Evolutionary conservation across 2,113 vertebrate species (phyloP).

Genomic region (Zosterops japonicus): DNA sequence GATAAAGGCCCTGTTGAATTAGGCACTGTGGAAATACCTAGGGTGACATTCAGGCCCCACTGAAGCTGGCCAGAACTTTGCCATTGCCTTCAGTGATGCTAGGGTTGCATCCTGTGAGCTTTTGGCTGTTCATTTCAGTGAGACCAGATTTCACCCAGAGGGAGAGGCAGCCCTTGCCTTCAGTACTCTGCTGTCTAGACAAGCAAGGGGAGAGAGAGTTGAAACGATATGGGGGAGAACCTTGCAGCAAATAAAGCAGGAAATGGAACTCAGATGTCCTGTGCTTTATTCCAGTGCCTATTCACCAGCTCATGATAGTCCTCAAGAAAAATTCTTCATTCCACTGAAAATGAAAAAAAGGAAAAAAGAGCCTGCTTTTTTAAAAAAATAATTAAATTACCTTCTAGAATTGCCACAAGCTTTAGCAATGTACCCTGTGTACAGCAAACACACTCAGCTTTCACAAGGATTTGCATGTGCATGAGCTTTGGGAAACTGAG

Average conservation of each 20-base stretch:
- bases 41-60: neutral
- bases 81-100: neutral
- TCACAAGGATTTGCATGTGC: neutral
- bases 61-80: neutral
- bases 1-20: slow-evolving; percentile 1
- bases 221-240: neutral
- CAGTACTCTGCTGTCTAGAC: slow-evolving; percentile 7
- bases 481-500: neutral
- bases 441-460: neutral
- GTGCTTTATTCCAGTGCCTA: neutral
- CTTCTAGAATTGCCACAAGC: neutral
- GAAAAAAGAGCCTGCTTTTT: neutral
- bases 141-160: slow-evolving; percentile 33
- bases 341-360: neutral
- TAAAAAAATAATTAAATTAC: neutral
- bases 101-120: neutral
- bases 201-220: neutral
- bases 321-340: slow-evolving; percentile 18
- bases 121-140: slow-evolving; percentile 4
- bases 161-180: neutral
- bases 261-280: slow-evolving; percentile 20
- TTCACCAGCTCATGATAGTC: neutral
- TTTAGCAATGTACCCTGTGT: neutral
- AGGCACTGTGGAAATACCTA: neutral
- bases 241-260: neutral